phyloP scores from a whole-genome alignment of 2,113 vertebrate genomes.

The Pleuronectes platessa region DNA sequence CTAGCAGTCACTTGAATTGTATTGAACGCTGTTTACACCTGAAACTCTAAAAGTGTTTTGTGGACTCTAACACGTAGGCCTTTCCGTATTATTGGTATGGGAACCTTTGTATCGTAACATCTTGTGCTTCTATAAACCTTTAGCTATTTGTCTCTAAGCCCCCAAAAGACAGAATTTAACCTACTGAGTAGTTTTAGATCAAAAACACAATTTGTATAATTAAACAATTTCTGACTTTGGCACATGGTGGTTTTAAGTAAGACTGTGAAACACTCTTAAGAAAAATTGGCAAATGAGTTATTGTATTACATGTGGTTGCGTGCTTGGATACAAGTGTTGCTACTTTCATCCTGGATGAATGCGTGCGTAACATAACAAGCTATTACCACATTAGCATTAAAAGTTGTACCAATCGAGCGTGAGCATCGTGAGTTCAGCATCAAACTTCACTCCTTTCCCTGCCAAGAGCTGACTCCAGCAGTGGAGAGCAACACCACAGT shows the following conservation, averaged over 20 bases:
- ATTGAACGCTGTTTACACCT: no score
- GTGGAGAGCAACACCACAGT: background rate
- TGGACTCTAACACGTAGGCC: no score
- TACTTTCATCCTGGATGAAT: no score
- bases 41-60: no score
- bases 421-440: background rate
- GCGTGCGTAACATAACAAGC: no score
- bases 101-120: background rate
- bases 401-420: background rate
- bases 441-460: background rate
- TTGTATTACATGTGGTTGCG: background rate
- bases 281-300: background rate
- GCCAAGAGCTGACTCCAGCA: constrained; percentile 6
- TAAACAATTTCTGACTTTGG: no score
- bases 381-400: background rate
- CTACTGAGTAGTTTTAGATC: background rate
- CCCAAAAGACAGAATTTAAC: no score
- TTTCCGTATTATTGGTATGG: no score
- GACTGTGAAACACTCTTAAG: no score
- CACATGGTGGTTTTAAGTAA: no score
- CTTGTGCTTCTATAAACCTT: background rate
- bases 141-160: background rate
- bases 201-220: background rate
- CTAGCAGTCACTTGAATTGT: no score
- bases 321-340: no score